These are phyloP conservation scores for Aleiodes alternator DNA, from an alignment of 2,888 invertebrate genomes.

Conservation along the genomic window DNA sequence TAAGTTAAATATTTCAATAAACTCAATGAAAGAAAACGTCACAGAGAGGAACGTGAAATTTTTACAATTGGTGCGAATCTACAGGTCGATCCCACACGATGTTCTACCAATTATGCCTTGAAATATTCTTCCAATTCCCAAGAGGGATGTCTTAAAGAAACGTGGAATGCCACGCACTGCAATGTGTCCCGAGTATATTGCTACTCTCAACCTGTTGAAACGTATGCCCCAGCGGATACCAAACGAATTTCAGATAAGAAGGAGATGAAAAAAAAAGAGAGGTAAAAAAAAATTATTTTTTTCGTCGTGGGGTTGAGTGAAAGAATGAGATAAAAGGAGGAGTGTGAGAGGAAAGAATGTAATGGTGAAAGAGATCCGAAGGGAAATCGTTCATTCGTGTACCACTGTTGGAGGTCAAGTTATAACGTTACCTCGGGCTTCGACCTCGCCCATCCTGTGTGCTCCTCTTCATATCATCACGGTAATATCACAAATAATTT, in stretches of 20 bases:
- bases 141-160: constrained; percentile 30
- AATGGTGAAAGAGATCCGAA: constrained; percentile 31
- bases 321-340: constrained; percentile 41
- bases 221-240: constrained; percentile 41
- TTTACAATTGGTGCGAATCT: constrained; percentile 27
- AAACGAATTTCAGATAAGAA: constrained; percentile 49
- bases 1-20: no score
- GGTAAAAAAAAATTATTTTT: not conserved
- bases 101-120: constrained; percentile 36
- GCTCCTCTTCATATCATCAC: constrained; percentile 6
- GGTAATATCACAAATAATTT: constrained; percentile 20
- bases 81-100: constrained; percentile 53
- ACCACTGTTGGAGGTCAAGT: constrained; percentile 46
- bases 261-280: constrained; percentile 26
- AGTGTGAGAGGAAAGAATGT: constrained; percentile 28
- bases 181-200: constrained; percentile 42
- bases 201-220: constrained; percentile 56
- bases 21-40: no score
- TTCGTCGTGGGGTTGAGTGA: constrained; percentile 1
- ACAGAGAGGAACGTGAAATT: no score
- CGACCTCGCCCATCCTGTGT: constrained; percentile 44
- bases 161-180: constrained; percentile 24
- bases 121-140: constrained; percentile 35
- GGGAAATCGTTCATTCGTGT: constrained; percentile 49
- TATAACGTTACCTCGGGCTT: constrained; percentile 49